Evolutionary conservation across 2,888 invertebrate species (phyloP).

Genomic region (Stictocephala bisonia): DNA sequence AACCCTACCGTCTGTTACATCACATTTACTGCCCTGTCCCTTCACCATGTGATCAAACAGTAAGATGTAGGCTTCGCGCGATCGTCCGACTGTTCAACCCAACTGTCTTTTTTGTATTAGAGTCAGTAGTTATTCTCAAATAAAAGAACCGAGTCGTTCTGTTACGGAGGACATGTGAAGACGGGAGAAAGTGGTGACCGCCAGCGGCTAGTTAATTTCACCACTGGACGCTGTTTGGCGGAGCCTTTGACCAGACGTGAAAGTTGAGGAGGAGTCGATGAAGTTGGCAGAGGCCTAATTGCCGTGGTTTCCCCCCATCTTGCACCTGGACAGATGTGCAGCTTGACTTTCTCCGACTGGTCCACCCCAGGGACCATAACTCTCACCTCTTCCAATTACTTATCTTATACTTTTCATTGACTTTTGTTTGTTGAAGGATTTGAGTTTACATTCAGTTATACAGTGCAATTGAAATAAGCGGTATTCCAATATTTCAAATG

Average conservation of each 20-base stretch:
- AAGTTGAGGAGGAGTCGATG: constrained; percentile 29
- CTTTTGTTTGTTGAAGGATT: too few relatives aligned
- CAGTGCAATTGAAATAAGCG: too few relatives aligned
- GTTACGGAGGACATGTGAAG: background rate
- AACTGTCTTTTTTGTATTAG: too few relatives aligned
- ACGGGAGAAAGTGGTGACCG: constrained; percentile 30
- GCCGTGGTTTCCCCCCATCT: constrained; percentile 37
- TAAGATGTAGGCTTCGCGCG: too few relatives aligned
- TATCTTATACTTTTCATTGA: too few relatives aligned
- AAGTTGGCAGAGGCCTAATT: constrained; percentile 32
- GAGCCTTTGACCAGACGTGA: constrained; percentile 34
- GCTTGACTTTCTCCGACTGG: constrained; percentile 15
- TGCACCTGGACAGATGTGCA: constrained; percentile 39
- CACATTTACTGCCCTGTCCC: too few relatives aligned
- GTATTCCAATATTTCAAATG: too few relatives aligned
- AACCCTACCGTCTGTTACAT: too few relatives aligned
- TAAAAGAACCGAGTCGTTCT: too few relatives aligned
- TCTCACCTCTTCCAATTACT: background rate
- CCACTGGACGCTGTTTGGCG: constrained; percentile 20
- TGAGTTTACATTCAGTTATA: too few relatives aligned
- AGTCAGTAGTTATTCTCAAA: too few relatives aligned
- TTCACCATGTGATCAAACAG: too few relatives aligned
- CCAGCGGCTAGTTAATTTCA: constrained; percentile 23
- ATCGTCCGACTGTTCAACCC: constrained; percentile 14
- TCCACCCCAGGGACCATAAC: constrained; percentile 18